Evolutionary conservation across 2,888 invertebrate genomes (phyloP), one percentile per base, ranked within the genome.

Genomic region (Agrypnus murinus): DNA sequence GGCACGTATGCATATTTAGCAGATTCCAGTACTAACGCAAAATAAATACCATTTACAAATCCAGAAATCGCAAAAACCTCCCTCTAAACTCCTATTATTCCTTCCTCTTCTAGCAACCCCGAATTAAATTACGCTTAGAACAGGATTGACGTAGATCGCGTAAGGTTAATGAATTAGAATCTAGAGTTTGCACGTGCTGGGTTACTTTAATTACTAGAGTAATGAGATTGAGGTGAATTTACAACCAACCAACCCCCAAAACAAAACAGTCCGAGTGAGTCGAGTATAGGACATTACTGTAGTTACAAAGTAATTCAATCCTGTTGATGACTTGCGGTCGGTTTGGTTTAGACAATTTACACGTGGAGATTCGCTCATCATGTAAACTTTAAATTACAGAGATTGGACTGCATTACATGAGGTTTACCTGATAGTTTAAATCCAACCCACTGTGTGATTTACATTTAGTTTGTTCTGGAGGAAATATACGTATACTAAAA

Each of bases 201-300:
- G 70, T 70, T 66, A 70, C 70, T 70, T 70, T 70, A 70, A 70
- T 70, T 70, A 70, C 70, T 62, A 46, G 31, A 70, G 70, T 70
- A 70, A 65, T 70, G 65, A 70, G 57, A 70, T 60, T 66, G 70
- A 38, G 60, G 45, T 48, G 55, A 34, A 62, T 55, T 70, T 65
- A 62, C 65, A 66, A 60, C 64, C 17, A 53, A 62, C n/a, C n/a
- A n/a, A n/a, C n/a, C n/a, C n/a, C n/a, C n/a, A n/a, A n/a, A n/a
- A n/a, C 53, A 50, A 70, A 43, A 53, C 46, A 60, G 65, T 48
- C 57, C 45, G 55, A 40, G 55, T 32, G 25, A 19, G n/a, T n/a
- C n/a, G n/a, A n/a, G n/a, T n/a, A n/a, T n/a, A n/a, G 50, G 50
- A 40, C 53, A 66, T 70, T 70, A 66, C 65, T 65, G 58, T 15